phyloP scores from a whole-genome alignment of 2,888 invertebrate genomes.

The Hyposoter didymator region DNA sequence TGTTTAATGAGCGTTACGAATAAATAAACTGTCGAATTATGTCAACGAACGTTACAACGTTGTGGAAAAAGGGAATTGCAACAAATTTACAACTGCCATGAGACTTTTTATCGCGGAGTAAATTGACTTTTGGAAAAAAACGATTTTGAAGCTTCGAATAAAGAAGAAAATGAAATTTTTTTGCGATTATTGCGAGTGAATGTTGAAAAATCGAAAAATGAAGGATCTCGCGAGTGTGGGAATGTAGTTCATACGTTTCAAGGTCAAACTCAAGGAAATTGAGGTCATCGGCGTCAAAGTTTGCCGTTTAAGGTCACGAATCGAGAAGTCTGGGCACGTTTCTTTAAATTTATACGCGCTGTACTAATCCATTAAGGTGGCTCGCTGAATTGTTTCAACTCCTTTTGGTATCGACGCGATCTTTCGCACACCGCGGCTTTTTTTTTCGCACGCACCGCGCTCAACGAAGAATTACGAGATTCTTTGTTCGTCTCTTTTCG shows the following conservation, averaged over 20 bases:
- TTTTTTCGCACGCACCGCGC: background rate
- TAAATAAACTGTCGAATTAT: background rate
- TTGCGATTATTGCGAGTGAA: too few relatives aligned
- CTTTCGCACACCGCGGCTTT: conserved; percentile 3
- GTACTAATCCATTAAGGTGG: conserved; percentile 2
- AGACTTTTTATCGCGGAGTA: background rate
- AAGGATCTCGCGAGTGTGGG: background rate
- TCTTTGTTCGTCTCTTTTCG: background rate
- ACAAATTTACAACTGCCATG: background rate
- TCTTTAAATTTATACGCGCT: conserved; percentile 27
- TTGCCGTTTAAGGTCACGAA: conserved; percentile 47
- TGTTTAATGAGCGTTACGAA: background rate
- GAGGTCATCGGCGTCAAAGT: conserved; percentile 43
- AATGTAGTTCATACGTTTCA: conserved; percentile 21
- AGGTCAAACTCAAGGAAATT: conserved; percentile 36
- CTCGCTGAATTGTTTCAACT: conserved; percentile 36
- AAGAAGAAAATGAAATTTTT: too few relatives aligned
- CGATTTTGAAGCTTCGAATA: too few relatives aligned
- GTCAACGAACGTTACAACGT: background rate
- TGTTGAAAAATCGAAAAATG: background rate
- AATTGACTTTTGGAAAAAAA: background rate
- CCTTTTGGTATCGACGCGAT: conserved; percentile 15
- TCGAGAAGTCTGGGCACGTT: conserved; percentile 40
- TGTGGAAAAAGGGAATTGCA: background rate
- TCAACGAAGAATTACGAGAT: background rate